Percentiles rank a stretch among this genome's conserved stretches.
These are phyloP conservation scores for Agrochola lychnidis DNA, from an alignment of 2,888 invertebrate species.

Conservation along the genomic window DNA sequence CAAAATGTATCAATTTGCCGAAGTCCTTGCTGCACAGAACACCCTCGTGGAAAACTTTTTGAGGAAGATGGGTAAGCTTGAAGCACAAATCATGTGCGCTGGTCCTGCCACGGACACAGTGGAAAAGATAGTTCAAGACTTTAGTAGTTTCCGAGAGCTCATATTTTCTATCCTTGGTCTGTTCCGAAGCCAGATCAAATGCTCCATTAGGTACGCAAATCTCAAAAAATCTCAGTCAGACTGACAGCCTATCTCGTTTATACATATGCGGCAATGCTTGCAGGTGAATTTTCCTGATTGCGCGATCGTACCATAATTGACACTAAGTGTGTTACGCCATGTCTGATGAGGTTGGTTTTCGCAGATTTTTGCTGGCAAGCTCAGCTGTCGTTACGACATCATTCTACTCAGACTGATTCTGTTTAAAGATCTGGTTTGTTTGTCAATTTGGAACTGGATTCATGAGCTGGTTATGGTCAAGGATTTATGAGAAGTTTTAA, in stretches of 20 bases:
- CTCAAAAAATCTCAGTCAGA: not conserved
- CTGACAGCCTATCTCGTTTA: slow-evolving; percentile 17
- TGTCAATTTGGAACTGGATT: slow-evolving; percentile 17
- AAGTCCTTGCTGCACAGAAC: not conserved
- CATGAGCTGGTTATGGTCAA: slow-evolving; percentile 5
- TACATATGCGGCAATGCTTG: slow-evolving; percentile 41
- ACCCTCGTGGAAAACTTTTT: not conserved
- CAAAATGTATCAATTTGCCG: too few species aligned
- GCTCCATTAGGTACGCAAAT: not conserved
- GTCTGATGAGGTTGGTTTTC: slow-evolving; percentile 51
- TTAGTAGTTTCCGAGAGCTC: not conserved
- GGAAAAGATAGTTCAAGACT: too few species aligned
- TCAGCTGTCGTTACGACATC: slow-evolving; percentile 34
- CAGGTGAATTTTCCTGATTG: slow-evolving; percentile 62
- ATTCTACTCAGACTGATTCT: slow-evolving; percentile 4
- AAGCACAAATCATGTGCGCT: not conserved
- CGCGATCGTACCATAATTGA: slow-evolving; percentile 55
- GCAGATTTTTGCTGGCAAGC: slow-evolving; percentile 24
- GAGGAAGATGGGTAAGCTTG: not conserved
- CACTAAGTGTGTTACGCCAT: slow-evolving; percentile 58
- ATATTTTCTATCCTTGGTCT: not conserved
- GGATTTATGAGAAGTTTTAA: slow-evolving; percentile 3
- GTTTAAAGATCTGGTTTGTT: slow-evolving; percentile 25
- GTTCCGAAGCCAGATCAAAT: not conserved
- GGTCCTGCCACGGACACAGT: not conserved